Evolutionary conservation across 2,113 vertebrate genomes (phyloP).

Genomic region (Morone chrysops): DNA sequence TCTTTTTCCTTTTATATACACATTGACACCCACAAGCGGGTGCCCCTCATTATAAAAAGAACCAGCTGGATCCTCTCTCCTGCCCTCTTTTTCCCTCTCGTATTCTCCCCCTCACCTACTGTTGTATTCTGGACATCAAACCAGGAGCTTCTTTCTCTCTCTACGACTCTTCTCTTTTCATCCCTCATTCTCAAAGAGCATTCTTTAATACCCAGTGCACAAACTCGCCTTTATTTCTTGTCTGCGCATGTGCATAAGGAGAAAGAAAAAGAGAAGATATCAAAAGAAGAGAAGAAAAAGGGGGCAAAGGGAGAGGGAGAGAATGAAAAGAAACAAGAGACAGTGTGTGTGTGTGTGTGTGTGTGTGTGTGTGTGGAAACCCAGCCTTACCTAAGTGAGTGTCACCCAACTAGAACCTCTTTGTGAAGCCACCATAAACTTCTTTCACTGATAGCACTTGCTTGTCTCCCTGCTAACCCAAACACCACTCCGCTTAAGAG

Average conservation of each 20-base stretch:
- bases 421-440: conserved; percentile 23
- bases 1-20: background rate
- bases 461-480: conserved; percentile 34
- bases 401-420: conserved; percentile 23
- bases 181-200: conserved; percentile 75
- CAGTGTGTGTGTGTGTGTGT: background rate
- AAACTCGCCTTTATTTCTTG: background rate
- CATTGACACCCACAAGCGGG: conserved; percentile 32
- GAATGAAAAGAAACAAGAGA: background rate
- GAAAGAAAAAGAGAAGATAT: conserved; percentile 1
- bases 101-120: conserved; percentile 64
- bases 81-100: conserved; percentile 23
- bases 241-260: conserved; percentile 28
- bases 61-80: conserved; percentile 69
- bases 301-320: background rate
- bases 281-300: background rate
- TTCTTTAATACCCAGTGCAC: conserved; percentile 69
- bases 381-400: background rate
- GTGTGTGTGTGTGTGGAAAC: background rate
- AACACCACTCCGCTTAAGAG: conserved; percentile 16
- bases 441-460: background rate
- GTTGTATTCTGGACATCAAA: conserved; percentile 76
- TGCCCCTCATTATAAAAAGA: conserved; percentile 70
- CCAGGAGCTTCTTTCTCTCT: conserved; percentile 38
- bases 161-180: conserved; percentile 48